Percentiles rank a stretch among this genome's conserved stretches.
Evolutionary conservation across 2,888 invertebrate genomes (phyloP).

Genomic region (Leistus spinibarbis): DNA sequence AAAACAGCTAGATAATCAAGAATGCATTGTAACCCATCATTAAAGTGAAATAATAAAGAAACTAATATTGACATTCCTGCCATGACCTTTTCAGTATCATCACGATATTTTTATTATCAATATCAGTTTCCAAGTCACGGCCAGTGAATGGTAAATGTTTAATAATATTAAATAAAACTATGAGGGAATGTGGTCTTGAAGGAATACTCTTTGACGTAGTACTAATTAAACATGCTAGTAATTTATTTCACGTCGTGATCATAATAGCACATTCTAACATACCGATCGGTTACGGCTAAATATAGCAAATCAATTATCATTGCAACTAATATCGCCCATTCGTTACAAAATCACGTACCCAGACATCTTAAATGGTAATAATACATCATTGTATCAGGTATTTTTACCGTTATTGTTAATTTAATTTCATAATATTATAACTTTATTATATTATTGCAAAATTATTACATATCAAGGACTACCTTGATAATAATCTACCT

Average conservation of each 20-base stretch:
- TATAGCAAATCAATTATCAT: background rate
- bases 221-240: background rate
- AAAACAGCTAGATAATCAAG: no score
- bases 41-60: background rate
- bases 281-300: background rate
- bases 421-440: background rate
- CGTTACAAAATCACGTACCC: background rate
- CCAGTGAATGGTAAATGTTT: conserved; percentile 1
- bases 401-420: background rate
- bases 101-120: conserved; percentile 5
- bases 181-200: background rate
- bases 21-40: background rate
- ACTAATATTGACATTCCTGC: background rate
- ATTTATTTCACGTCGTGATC: background rate
- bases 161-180: background rate
- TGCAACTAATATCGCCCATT: background rate
- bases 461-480: background rate
- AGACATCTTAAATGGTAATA: background rate
- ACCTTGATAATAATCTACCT: no score
- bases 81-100: background rate
- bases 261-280: background rate
- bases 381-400: background rate
- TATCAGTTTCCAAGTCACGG: conserved; percentile 13
- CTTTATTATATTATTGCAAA: background rate
- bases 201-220: background rate